Base-by-base conservation (phyloP, 2,797 vertebrate species). In the Premnoplex brunnescens region DNA sequence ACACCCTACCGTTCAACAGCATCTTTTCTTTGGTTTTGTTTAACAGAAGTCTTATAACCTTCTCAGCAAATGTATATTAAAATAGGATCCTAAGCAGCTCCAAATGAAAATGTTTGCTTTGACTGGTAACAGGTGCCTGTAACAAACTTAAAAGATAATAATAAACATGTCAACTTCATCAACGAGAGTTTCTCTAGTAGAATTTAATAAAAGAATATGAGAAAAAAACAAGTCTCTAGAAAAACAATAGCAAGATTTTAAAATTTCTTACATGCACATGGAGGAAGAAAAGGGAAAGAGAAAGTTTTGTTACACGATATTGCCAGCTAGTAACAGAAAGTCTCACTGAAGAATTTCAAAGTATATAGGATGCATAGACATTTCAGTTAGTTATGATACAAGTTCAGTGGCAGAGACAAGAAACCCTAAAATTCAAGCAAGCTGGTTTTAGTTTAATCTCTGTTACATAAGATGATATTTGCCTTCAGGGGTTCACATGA, bases 191-290 rank as follows among this genome's bases (percentile, higher is more conserved):
- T 89, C 74, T 91, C 49, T 84, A 30, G 58, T 39, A 86, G 69
- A 71, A 73, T 91, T 96, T 95, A 96, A 89, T 94, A 73, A 30
- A 75, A 91, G 62, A 73, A 12, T 52, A 5, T 66, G 79, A 90
- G 66, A 63, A 80, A 73, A 93, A 84, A 66, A 39, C 4, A 3
- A 64, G 27, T 79, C 12, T 83, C 21, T 62, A 82, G 58, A 67
- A 68, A 64, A 28, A 68, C 24, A 91, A 34, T 3, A 88, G 39
- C 16, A 81, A 85, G 54, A 85, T 81, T 81, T 84, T 1, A 81
- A 91, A 91, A 55, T 55, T 8, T 41, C 58, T 89, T 79, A 81
- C 22, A 39, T 36, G 48, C 24, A 23, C 27, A 68, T 7, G 19
- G 52, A 37, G 14, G 43, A 93, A 77, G 64, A 92, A 80, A 10